Evolutionary conservation across 2,888 invertebrate species (phyloP).

Genomic region (Drosophila suboccidentalis): DNA sequence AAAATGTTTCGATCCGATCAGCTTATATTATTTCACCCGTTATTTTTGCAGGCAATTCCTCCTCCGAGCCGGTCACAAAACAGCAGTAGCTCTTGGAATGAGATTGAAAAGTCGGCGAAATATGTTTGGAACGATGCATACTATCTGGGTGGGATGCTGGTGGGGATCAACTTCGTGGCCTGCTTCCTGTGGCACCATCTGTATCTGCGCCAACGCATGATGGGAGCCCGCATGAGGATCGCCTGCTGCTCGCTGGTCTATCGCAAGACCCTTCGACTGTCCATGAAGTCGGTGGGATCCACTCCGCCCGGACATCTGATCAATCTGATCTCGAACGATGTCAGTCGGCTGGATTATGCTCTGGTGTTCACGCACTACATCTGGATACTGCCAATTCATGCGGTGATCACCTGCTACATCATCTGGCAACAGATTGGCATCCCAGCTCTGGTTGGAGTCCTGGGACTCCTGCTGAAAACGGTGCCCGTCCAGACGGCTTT

Average conservation of each 20-base stretch:
- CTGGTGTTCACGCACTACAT: constrained; percentile 94
- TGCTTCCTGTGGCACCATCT: constrained; percentile 85
- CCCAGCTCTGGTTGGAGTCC: constrained; percentile 92
- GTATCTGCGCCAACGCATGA: constrained; percentile 82
- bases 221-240: constrained; percentile 89
- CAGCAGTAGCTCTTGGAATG: neutral
- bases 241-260: constrained; percentile 87
- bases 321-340: constrained; percentile 97
- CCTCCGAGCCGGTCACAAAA: neutral
- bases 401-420: constrained; percentile 89
- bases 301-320: constrained; percentile 95
- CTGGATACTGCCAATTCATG: constrained; percentile 93
- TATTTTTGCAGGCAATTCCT: constrained; percentile 11
- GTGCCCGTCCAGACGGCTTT: constrained; percentile 91
- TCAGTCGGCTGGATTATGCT: constrained; percentile 95
- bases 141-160: constrained; percentile 82
- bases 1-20: no score
- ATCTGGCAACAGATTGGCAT: constrained; percentile 91
- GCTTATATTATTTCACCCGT: neutral
- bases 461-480: constrained; percentile 91
- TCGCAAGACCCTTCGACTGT: constrained; percentile 89
- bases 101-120: constrained; percentile 71
- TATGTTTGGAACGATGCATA: constrained; percentile 82
- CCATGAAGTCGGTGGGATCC: constrained; percentile 89
- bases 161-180: constrained; percentile 86